These are phyloP conservation scores for Fukomys damarensis DNA, from an alignment of 2,113 vertebrate genomes.

Conservation along the genomic window DNA sequence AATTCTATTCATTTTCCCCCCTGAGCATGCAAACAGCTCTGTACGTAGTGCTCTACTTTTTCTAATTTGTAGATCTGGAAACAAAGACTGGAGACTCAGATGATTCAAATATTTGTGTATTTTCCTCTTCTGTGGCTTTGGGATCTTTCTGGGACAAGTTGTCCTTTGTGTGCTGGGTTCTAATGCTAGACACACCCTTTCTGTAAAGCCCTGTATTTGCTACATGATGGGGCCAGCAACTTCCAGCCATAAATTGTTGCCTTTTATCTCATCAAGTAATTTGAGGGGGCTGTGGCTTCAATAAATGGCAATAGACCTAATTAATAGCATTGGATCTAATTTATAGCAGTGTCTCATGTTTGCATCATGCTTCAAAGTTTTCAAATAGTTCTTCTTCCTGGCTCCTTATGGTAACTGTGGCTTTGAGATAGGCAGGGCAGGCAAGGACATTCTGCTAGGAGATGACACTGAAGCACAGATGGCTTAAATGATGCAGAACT, in stretches of 20 bases:
- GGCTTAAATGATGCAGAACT: not conserved
- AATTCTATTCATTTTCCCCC: constrained; percentile 19
- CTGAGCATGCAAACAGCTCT: not conserved
- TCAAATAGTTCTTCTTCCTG: not conserved
- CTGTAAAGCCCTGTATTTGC: not conserved
- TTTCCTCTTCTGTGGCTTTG: constrained; percentile 29
- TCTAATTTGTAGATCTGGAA: constrained; percentile 7
- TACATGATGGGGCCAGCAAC: not conserved
- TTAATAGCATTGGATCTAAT: constrained; percentile 47
- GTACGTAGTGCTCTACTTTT: not conserved
- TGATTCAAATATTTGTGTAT: constrained; percentile 14
- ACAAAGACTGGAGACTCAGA: not conserved
- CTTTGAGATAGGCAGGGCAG: not conserved
- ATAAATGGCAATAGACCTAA: constrained; percentile 46
- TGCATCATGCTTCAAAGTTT: constrained; percentile 18
- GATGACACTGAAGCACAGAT: not conserved
- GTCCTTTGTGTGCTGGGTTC: constrained; percentile 45
- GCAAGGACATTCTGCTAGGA: not conserved
- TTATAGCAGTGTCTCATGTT: constrained; percentile 53
- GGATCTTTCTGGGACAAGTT: not conserved
- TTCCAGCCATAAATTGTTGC: constrained; percentile 39
- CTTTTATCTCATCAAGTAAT: constrained; percentile 63
- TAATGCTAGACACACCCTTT: constrained; percentile 35
- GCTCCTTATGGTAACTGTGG: not conserved
- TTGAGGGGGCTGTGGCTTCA: constrained; percentile 35